A percentile compares a stretch with the other conserved stretches of the same genome.
These are phyloP conservation scores for Calameuta pallipes DNA, from an alignment of 2,888 invertebrate species.

Conservation along the genomic window DNA sequence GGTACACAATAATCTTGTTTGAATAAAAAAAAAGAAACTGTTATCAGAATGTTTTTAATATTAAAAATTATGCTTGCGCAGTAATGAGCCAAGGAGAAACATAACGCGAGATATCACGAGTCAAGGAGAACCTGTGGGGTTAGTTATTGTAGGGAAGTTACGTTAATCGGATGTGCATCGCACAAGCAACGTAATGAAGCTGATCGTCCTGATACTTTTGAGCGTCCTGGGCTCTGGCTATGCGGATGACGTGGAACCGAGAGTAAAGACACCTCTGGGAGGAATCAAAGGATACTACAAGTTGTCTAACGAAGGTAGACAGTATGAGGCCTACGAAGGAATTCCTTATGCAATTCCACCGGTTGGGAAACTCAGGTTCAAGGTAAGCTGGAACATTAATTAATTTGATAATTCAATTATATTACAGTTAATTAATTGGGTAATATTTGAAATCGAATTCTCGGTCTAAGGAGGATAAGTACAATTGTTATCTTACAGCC, in stretches of 20 bases:
- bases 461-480: not conserved
- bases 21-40: not conserved
- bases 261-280: conserved; percentile 46
- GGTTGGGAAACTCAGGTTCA: conserved; percentile 50
- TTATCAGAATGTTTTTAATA: not conserved
- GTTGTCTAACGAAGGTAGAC: conserved; percentile 44
- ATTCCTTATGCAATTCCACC: conserved; percentile 56
- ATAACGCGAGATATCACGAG: not conserved
- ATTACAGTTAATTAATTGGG: not conserved
- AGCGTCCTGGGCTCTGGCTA: not conserved
- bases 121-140: not conserved
- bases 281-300: conserved; percentile 47
- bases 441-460: not conserved
- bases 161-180: not conserved
- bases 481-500: conserved; percentile 25
- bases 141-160: not conserved
- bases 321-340: conserved; percentile 53
- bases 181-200: not conserved
- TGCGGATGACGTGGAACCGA: conserved; percentile 29
- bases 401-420: not conserved
- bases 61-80: not conserved
- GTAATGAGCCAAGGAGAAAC: not conserved
- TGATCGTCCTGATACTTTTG: not conserved
- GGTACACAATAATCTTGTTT: not conserved
- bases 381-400: conserved; percentile 33